Evolutionary conservation across 2,888 invertebrate genomes (phyloP), one percentile per base, ranked within the genome.

Genomic region (Rhaphigaster nebulosa): DNA sequence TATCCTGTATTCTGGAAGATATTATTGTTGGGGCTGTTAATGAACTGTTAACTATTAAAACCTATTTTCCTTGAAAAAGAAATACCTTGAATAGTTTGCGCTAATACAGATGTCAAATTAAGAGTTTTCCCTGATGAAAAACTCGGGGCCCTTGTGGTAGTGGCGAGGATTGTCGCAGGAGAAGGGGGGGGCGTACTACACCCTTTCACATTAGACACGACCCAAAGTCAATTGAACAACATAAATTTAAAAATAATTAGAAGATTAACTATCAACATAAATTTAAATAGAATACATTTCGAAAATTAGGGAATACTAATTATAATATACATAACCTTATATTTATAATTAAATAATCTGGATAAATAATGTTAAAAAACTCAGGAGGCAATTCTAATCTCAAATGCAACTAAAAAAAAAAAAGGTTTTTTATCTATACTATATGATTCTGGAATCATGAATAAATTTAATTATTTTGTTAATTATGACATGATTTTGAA

Each of bases 81-180:
- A 65, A 93, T 94, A 94, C 94, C 94, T 94, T 94, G 94, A 91
- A 94, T 94, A 92, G 94, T 94, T 92, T 94, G 94, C 89, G 94
- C 93, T 91, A 94, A 93, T 87, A 90, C 90, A 90, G 80, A 80
- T 54, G 90, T 80, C 38, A 90, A 84, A 87, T 92, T 80, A 92
- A 91, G 87, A 90, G 91, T 90, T 90, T 91, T 60, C 52, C 84
- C 41, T 76, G 92, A 90, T 89, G 91, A 91, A 87, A 91, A 92
- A 91, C 92, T 91, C 88, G 92, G 88, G 76, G 92, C 91, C 91
- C 92, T 92, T 56, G 91, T 92, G 84, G 91, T 90, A 88, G 92
- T 92, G 65, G 93, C 92, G 84, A 92, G 90, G 91, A 92, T 92
- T 76, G 92, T 92, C 65, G 93, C 92, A 65, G 92, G 93, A 88